A percentile compares a stretch with the other conserved stretches of the same genome.
phyloP scores from a whole-genome alignment of 2,888 invertebrate genomes.

The Tiliacea citrago region DNA sequence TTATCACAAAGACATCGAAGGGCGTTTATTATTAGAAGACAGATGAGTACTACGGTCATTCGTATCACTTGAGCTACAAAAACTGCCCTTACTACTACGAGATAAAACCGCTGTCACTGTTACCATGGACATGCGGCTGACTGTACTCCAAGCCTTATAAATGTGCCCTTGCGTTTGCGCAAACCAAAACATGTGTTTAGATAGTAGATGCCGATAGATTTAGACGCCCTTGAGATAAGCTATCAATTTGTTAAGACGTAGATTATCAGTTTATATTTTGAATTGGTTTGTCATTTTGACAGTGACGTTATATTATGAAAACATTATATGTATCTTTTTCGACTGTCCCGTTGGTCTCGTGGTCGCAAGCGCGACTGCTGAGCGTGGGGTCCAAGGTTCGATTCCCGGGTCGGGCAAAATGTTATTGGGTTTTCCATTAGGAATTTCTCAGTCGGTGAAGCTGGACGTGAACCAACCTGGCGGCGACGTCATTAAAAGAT shows the following conservation, averaged over 20 bases:
- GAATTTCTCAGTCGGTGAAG: too few species aligned
- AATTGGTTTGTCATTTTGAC: conserved; percentile 16
- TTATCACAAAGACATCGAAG: conserved; percentile 45
- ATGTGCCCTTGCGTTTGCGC: conserved; percentile 23
- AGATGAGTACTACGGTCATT: neutral
- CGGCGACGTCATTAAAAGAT: too few species aligned
- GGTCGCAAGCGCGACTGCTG: too few species aligned
- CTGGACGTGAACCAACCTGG: too few species aligned
- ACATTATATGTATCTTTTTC: too few species aligned
- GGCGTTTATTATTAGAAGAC: conserved; percentile 19
- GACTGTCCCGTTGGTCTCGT: too few species aligned
- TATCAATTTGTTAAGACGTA: conserved; percentile 37
- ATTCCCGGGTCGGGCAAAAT: too few species aligned
- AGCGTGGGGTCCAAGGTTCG: too few species aligned
- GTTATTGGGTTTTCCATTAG: too few species aligned
- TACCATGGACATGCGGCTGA: neutral
- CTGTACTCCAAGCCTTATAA: conserved; percentile 4
- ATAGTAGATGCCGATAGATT: conserved; percentile 27
- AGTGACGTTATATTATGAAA: neutral
- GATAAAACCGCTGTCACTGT: neutral
- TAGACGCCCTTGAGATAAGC: conserved; percentile 44
- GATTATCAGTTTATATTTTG: conserved; percentile 37
- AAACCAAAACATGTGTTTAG: conserved; percentile 23
- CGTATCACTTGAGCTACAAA: neutral
- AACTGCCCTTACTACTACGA: neutral